Percentiles rank a stretch among this genome's conserved stretches.
These are phyloP conservation scores for Whitmania pigra DNA, from an alignment of 1,140 invertebrate species.

Conservation along the genomic window DNA sequence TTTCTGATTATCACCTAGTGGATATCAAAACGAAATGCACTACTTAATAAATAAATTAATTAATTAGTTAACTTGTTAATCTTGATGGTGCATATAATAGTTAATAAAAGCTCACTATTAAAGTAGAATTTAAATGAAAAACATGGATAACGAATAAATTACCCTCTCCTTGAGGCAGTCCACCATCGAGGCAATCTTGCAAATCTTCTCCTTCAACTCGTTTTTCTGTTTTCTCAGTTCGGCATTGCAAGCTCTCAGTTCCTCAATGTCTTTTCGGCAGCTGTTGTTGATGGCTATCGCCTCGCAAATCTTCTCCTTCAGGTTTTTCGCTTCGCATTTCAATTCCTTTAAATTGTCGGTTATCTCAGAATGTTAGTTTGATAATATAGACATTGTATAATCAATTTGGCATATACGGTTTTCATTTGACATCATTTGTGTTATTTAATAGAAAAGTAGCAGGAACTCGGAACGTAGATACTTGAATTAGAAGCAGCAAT, in stretches of 20 bases:
- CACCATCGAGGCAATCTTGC: constrained; percentile 9
- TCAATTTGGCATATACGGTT: not conserved
- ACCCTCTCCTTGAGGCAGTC: constrained; percentile 10
- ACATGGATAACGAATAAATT: not conserved
- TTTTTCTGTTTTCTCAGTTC: constrained; percentile 9
- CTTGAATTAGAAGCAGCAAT: too few relatives aligned
- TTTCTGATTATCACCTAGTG: too few relatives aligned
- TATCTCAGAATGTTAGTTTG: not conserved
- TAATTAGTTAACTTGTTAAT: too few relatives aligned
- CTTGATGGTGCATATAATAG: not conserved
- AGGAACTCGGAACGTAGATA: too few relatives aligned
- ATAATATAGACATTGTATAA: not conserved
- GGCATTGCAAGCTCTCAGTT: constrained; percentile 5
- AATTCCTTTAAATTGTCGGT: constrained; percentile 9
- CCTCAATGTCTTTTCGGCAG: constrained; percentile 4
- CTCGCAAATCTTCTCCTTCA: constrained; percentile 10
- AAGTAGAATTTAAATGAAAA: not conserved
- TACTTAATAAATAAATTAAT: too few relatives aligned
- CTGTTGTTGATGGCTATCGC: constrained; percentile 11
- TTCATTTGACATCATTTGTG: not conserved
- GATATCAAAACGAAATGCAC: too few relatives aligned
- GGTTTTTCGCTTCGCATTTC: constrained; percentile 9
- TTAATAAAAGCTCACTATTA: not conserved
- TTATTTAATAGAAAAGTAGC: too few relatives aligned
- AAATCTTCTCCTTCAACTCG: constrained; percentile 10